phyloP scores from a whole-genome alignment of 2,888 invertebrate species.

The Cryptosula pallasiana region DNA sequence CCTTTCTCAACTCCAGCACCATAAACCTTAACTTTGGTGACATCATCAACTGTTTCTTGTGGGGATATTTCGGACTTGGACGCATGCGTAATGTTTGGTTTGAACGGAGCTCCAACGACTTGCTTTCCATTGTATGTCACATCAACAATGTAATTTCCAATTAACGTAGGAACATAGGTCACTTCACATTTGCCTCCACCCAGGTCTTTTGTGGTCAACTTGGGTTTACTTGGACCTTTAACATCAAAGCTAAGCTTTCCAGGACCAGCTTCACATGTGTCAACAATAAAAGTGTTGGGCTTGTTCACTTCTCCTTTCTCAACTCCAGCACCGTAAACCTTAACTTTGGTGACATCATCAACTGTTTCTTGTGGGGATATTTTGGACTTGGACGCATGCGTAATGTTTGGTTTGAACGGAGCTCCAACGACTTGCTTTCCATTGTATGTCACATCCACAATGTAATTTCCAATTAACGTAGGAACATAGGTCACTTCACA shows the following conservation, averaged over 20 bases:
- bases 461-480: conserved; percentile 49
- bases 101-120: conserved; percentile 69
- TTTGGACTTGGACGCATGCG: neutral
- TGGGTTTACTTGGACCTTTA: conserved; percentile 53
- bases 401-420: conserved; percentile 46
- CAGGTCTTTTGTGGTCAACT: conserved; percentile 50
- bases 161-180: conserved; percentile 72
- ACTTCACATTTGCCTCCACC: conserved; percentile 57
- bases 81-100: conserved; percentile 80
- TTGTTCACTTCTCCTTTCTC: conserved; percentile 66
- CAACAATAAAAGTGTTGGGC: conserved; percentile 85
- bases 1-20: conserved; percentile 83
- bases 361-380: too few species aligned
- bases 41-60: conserved; percentile 89
- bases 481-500: conserved; percentile 51
- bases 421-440: conserved; percentile 48
- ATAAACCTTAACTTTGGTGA: conserved; percentile 86
- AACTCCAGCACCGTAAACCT: conserved; percentile 72
- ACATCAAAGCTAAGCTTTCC: conserved; percentile 50
- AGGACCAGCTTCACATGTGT: conserved; percentile 87
- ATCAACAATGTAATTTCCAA: conserved; percentile 71
- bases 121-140: conserved; percentile 74
- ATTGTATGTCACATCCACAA: conserved; percentile 49
- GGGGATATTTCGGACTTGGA: conserved; percentile 95
- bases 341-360: conserved; percentile 62